Evolutionary conservation across 1,140 invertebrate genomes (phyloP).

Genomic region (Vollenhovia emeryi): DNA sequence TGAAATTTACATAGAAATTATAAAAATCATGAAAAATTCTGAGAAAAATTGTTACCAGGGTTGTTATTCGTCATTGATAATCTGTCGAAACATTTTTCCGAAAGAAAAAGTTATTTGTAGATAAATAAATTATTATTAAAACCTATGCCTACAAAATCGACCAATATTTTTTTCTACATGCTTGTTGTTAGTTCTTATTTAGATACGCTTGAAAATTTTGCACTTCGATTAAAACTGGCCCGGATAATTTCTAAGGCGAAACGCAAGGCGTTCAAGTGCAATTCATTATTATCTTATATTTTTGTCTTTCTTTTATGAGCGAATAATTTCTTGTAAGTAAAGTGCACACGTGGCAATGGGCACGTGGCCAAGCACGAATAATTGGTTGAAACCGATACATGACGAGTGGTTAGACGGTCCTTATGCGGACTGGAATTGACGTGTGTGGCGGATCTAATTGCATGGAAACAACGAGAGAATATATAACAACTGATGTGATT

Average conservation of each 20-base stretch:
- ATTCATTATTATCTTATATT: constrained; percentile 21
- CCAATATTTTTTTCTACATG: neutral
- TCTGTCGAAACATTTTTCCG: constrained; percentile 40
- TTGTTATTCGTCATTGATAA: constrained; percentile 55
- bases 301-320: neutral
- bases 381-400: constrained; percentile 78
- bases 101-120: constrained; percentile 65
- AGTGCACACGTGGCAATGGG: constrained; percentile 55
- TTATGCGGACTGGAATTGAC: constrained; percentile 59
- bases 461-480: constrained; percentile 67
- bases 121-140: constrained; percentile 73
- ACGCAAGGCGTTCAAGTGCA: neutral
- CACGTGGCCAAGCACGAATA: constrained; percentile 70
- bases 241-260: neutral
- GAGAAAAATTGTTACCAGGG: too few species aligned
- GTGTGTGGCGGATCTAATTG: constrained; percentile 66
- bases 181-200: neutral
- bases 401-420: constrained; percentile 54
- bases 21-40: too few species aligned
- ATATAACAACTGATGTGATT: constrained; percentile 12
- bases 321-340: neutral
- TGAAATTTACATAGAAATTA: too few species aligned
- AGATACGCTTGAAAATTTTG: neutral
- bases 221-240: neutral
- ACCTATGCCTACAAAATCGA: neutral